These are phyloP conservation scores for Branchipolynoe longqiensis DNA, from an alignment of 2,888 invertebrate species.

Conservation along the genomic window DNA sequence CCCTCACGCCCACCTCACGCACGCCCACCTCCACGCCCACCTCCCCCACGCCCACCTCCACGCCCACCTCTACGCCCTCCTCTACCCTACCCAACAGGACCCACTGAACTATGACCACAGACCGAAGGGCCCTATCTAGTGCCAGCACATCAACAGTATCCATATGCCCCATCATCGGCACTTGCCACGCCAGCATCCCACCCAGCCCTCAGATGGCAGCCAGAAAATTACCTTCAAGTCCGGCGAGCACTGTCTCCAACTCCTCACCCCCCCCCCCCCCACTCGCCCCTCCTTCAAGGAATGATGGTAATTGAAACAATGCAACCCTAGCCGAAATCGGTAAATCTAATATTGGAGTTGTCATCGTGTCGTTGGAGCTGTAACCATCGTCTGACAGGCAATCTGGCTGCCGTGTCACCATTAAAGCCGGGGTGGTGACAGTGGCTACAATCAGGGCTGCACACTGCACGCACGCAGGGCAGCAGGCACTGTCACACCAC, in stretches of 20 bases:
- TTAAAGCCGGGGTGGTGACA: too few relatives aligned
- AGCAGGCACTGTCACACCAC: too few relatives aligned
- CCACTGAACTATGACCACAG: too few relatives aligned
- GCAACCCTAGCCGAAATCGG: slow-evolving; percentile 46
- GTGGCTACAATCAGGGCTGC: too few relatives aligned
- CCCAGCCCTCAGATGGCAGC: too few relatives aligned
- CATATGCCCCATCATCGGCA: too few relatives aligned
- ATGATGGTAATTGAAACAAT: slow-evolving; percentile 46
- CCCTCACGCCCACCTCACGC: too few relatives aligned
- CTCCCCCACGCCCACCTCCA: not conserved
- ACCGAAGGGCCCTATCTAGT: too few relatives aligned
- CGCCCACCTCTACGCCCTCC: not conserved
- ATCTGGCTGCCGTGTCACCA: slow-evolving; percentile 20
- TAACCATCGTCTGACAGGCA: slow-evolving; percentile 5
- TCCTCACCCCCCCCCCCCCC: not conserved
- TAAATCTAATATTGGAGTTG: slow-evolving; percentile 49
- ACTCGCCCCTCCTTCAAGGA: not conserved
- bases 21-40: not conserved
- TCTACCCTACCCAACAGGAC: not conserved
- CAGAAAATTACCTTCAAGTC: too few relatives aligned
- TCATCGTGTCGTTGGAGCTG: not conserved
- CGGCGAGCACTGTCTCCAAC: slow-evolving; percentile 1
- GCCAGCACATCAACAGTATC: too few relatives aligned
- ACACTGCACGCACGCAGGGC: too few relatives aligned
- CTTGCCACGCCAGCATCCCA: too few relatives aligned